Evolutionary conservation across 2,797 vertebrate genomes (phyloP), one percentile per base, ranked within the genome.

Genomic region (Passerculus sandwichensis): DNA sequence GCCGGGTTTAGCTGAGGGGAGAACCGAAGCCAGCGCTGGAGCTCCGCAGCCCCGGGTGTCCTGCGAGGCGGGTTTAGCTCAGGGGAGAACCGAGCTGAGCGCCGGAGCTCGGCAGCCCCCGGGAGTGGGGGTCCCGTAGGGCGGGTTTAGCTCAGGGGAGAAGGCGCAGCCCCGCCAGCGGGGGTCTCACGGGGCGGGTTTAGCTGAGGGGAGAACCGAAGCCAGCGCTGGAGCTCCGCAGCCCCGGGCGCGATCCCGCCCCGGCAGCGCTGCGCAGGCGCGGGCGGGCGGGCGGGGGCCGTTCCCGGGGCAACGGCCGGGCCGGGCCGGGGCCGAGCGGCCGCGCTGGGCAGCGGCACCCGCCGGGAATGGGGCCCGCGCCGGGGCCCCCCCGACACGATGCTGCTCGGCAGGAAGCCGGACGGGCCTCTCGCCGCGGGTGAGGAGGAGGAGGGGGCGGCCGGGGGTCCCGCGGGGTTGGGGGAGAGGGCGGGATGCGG

Each of bases 241-340:
- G 59, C 59, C 36, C 59, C n/a, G n/a, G n/a, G n/a, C 20, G 20
- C 54, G 54, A 56, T 56, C 54, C 54, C 54, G 54, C 53, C 53
- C 53, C 53, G 53, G 53, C 53, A 30, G 53, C 30, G 30, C 53
- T 54, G 53, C 30, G 53, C 53, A 54, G 53, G 53, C 53, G 53
- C 53, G 30, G 53, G 53, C 53, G 51, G 53, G 30, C 53, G 53
- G 53, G 53, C 51, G 51, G 51, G 51, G 60, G 61, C 30, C 77
- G 88, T 91, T 93, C 51, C 91, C 88, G 3, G 4, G 78, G 84
- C 59, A 85, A 91, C 92, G 62, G 75, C 26, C 78, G 81, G 44
- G 75, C 51, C 83, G 77, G 78, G 92, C 72, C 77, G n/a, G 76
- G 67, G 65, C 65, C 76, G 67, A 75, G 83, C 56, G 74, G 88